phyloP scores from a whole-genome alignment of 1,140 invertebrate genomes.

The Leptoteleia sp. region DNA sequence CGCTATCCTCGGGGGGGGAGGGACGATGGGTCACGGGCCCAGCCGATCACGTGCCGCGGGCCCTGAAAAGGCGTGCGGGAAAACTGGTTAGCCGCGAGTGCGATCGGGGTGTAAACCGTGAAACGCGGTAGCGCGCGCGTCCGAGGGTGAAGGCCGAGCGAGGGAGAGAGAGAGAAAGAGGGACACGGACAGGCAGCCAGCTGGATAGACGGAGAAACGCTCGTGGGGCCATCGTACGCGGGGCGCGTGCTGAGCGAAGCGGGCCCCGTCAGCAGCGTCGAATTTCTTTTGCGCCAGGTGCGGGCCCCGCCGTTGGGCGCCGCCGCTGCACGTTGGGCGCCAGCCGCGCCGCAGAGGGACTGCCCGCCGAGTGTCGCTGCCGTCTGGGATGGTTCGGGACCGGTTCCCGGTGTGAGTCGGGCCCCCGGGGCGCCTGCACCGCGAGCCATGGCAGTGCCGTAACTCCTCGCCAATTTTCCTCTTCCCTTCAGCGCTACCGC shows the following conservation, averaged over 20 bases:
- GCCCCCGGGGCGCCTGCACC: slow-evolving; percentile 7
- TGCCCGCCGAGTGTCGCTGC: not conserved
- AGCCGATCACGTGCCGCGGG: slow-evolving; percentile 30
- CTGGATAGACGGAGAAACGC: slow-evolving; percentile 3
- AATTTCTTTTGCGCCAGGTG: too few relatives aligned
- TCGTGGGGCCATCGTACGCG: not conserved
- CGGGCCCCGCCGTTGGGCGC: too few relatives aligned
- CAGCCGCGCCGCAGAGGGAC: not conserved
- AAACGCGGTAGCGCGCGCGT: slow-evolving; percentile 37
- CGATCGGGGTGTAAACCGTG: slow-evolving; percentile 55
- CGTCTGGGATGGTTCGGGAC: slow-evolving; percentile 4
- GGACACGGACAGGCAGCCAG: too few relatives aligned
- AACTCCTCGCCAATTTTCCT: slow-evolving; percentile 11
- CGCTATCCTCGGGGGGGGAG: not conserved
- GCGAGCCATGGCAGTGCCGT: slow-evolving; percentile 51
- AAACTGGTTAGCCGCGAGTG: slow-evolving; percentile 52
- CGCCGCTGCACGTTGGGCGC: not conserved
- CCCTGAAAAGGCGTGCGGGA: slow-evolving; percentile 24
- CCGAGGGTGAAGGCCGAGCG: slow-evolving; percentile 18
- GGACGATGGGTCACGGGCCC: slow-evolving; percentile 4
- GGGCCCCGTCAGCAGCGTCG: too few relatives aligned
- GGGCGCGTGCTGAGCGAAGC: not conserved
- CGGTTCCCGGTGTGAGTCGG: slow-evolving; percentile 28
- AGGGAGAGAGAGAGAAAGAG: too few relatives aligned
- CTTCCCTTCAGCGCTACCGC: slow-evolving; percentile 14